Percentiles rank a stretch among this genome's conserved stretches.
phyloP scores from a whole-genome alignment of 1,140 invertebrate genomes.

The Heliothis virescens region DNA sequence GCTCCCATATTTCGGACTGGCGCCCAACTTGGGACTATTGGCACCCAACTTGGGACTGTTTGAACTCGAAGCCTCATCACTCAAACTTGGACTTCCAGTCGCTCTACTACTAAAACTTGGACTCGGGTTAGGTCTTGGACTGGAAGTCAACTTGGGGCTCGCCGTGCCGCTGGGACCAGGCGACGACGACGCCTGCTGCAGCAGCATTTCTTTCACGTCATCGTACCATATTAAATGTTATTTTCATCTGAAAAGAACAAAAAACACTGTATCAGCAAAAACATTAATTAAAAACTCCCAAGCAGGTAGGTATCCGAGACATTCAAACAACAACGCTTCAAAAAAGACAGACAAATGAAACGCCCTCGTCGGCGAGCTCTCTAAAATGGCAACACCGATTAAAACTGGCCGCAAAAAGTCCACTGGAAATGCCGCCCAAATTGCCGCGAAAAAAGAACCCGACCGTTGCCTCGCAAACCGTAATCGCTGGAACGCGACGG shows the following conservation, averaged over 20 bases:
- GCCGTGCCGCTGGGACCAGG: constrained; percentile 81
- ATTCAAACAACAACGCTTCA: constrained; percentile 45
- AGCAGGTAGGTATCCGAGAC: constrained; percentile 36
- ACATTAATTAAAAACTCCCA: constrained; percentile 34
- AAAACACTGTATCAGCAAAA: constrained; percentile 30
- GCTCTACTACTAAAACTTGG: constrained; percentile 68
- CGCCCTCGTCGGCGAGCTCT: constrained; percentile 58
- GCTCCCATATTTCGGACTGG: constrained; percentile 76
- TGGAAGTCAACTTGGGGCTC: constrained; percentile 73
- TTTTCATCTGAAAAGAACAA: constrained; percentile 65
- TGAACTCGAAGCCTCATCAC: constrained; percentile 72
- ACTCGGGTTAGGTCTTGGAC: constrained; percentile 66
- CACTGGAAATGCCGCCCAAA: constrained; percentile 67
- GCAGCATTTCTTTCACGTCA: constrained; percentile 82
- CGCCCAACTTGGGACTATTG: constrained; percentile 69
- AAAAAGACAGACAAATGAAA: constrained; percentile 65
- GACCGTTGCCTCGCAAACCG: constrained; percentile 62
- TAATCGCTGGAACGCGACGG: constrained; percentile 74
- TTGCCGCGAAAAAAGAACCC: constrained; percentile 73
- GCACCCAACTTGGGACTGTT: constrained; percentile 69
- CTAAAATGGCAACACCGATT: constrained; percentile 77
- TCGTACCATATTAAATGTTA: constrained; percentile 70
- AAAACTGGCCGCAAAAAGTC: constrained; percentile 78
- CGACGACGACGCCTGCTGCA: constrained; percentile 80
- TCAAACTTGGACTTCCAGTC: constrained; percentile 70